Percentiles rank a stretch among this genome's conserved stretches.
Conservation (phyloP, 1,140 invertebrate species). For the Maconellicoccus hirsutus region DNA sequence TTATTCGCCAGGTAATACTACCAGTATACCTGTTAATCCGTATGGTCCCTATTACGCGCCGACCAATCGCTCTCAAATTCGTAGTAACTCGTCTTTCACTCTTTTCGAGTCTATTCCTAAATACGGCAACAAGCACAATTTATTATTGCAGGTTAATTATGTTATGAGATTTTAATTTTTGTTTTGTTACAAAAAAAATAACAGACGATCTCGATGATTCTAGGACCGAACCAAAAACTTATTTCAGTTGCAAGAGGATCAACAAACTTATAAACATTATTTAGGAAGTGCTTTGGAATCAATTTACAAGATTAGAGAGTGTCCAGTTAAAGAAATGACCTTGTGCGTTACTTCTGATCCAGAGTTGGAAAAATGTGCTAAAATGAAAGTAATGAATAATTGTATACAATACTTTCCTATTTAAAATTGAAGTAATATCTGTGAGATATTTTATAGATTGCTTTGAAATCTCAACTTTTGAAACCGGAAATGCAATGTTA, state of each 20-base stretch:
- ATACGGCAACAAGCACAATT: conserved; percentile 52
- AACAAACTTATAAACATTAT: conserved; percentile 50
- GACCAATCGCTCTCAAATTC: not conserved
- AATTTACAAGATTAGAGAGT: conserved; percentile 60
- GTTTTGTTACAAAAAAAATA: too few relatives aligned
- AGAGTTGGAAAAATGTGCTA: conserved; percentile 83
- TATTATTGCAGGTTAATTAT: conserved; percentile 51
- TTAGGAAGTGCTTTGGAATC: conserved; percentile 48
- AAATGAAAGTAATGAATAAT: conserved; percentile 67
- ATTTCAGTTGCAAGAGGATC: conserved; percentile 42
- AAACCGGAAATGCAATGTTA: conserved; percentile 81
- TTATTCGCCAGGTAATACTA: not conserved
- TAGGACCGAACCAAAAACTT: conserved; percentile 59
- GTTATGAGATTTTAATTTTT: too few relatives aligned
- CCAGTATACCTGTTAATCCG: not conserved
- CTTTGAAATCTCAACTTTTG: conserved; percentile 71
- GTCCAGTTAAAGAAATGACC: conserved; percentile 64
- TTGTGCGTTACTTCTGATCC: conserved; percentile 82
- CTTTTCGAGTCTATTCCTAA: conserved; percentile 56
- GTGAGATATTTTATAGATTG: conserved; percentile 44
- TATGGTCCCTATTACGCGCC: not conserved
- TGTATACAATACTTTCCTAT: conserved; percentile 5
- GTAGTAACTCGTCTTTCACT: conserved; percentile 39
- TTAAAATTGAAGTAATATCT: not conserved
- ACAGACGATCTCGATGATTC: conserved; percentile 26